Evolutionary conservation across 2,888 invertebrate genomes (phyloP).

Genomic region (Tipula helvola): DNA sequence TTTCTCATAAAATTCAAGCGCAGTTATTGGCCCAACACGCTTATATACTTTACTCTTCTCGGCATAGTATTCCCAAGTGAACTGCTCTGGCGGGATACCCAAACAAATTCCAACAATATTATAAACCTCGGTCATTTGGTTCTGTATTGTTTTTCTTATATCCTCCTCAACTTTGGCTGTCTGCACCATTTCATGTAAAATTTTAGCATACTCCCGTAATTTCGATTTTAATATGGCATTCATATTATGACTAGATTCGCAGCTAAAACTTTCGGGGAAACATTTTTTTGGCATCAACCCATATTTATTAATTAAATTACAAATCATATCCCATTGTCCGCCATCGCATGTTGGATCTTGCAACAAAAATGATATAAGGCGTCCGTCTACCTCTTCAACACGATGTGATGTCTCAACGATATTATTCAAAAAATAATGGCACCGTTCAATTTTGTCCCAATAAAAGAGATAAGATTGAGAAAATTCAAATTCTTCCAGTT

Average conservation of each 20-base stretch:
- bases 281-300: constrained; percentile 81
- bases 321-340: constrained; percentile 89
- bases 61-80: constrained; percentile 69
- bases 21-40: constrained; percentile 60
- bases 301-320: constrained; percentile 73
- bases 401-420: constrained; percentile 60
- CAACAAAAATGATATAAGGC: constrained; percentile 60
- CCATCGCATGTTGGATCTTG: constrained; percentile 75
- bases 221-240: constrained; percentile 71
- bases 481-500: constrained; percentile 83
- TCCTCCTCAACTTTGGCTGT: constrained; percentile 47
- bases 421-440: constrained; percentile 73
- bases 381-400: constrained; percentile 64
- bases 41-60: constrained; percentile 67
- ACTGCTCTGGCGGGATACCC: constrained; percentile 62
- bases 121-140: constrained; percentile 64
- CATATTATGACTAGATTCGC: constrained; percentile 60
- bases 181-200: constrained; percentile 50
- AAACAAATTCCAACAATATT: constrained; percentile 73
- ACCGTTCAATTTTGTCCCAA: constrained; percentile 86
- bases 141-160: constrained; percentile 47
- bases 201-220: constrained; percentile 69
- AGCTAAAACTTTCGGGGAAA: constrained; percentile 72
- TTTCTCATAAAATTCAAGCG: constrained; percentile 66
- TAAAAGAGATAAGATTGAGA: constrained; percentile 81